phyloP scores from a whole-genome alignment of 2,888 invertebrate species.

The Philopedon plagiatum region DNA sequence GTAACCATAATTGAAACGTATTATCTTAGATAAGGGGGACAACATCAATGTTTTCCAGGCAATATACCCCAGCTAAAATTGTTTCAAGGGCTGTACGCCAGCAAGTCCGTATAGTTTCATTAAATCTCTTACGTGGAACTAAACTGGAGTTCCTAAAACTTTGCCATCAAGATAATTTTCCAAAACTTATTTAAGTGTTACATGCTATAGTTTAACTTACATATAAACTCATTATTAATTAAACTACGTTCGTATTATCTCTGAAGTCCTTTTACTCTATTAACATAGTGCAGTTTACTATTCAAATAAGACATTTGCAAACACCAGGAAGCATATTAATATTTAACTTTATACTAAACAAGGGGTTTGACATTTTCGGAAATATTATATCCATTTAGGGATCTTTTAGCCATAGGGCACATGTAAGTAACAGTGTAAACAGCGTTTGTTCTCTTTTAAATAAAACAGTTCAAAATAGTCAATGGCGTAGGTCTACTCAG shows the following conservation, averaged over 20 bases:
- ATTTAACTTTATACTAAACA: conserved; percentile 7
- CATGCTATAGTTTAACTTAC: conserved; percentile 54
- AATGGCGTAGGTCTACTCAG: too few species aligned
- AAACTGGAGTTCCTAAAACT: conserved; percentile 61
- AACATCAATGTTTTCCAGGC: conserved; percentile 67
- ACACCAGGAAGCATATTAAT: conserved; percentile 19
- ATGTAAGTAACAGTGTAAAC: background rate
- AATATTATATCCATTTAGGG: background rate
- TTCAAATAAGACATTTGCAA: conserved; percentile 26
- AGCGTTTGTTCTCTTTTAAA: too few species aligned
- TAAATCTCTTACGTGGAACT: conserved; percentile 65
- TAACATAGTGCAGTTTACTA: conserved; percentile 29
- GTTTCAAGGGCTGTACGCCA: conserved; percentile 64
- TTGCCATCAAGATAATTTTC: conserved; percentile 65
- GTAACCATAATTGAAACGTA: conserved; percentile 65
- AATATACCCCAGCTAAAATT: conserved; percentile 66
- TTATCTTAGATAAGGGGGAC: conserved; percentile 67
- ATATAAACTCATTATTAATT: conserved; percentile 54
- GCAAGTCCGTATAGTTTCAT: conserved; percentile 60
- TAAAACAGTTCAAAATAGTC: too few species aligned
- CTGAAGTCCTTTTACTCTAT: conserved; percentile 29
- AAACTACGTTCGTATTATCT: conserved; percentile 39
- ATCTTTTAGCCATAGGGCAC: background rate
- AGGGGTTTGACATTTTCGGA: background rate
- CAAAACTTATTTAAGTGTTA: conserved; percentile 60